phyloP scores from a whole-genome alignment of 2,113 vertebrate genomes.

The Lophotis ruficrista region DNA sequence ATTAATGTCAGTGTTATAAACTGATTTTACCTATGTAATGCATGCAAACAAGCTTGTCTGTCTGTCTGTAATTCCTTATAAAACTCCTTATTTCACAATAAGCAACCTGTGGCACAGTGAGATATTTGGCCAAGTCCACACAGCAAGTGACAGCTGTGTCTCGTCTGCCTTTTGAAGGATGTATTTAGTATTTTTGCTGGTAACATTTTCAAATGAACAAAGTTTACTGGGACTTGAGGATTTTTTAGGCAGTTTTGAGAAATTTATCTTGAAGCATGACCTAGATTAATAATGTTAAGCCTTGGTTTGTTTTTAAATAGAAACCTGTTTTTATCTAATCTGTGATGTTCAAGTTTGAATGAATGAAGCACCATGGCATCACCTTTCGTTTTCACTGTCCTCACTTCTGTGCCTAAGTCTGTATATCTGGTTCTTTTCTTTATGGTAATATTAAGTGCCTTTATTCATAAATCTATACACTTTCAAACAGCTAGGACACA shows the following conservation, averaged over 20 bases:
- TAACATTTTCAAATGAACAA: not conserved
- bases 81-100: not conserved
- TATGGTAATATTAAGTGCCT: not conserved
- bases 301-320: not conserved
- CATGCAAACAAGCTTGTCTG: not conserved
- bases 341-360: not conserved
- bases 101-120: not conserved
- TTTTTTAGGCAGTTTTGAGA: not conserved
- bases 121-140: not conserved
- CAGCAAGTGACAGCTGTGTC: not conserved
- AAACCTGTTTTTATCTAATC: not conserved
- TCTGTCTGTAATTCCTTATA: not conserved
- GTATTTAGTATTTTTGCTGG: not conserved
- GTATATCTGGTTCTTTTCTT: not conserved
- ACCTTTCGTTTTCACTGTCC: not conserved
- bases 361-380: not conserved
- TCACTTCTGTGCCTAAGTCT: not conserved
- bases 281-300: not conserved
- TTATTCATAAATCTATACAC: not conserved
- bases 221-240: not conserved
- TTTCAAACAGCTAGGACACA: not conserved
- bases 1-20: not conserved
- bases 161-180: not conserved
- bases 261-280: not conserved
- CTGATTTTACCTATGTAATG: not conserved